These are phyloP conservation scores for Sorex maritimensis DNA, from an alignment of 2,797 vertebrate genomes.

Conservation along the genomic window DNA sequence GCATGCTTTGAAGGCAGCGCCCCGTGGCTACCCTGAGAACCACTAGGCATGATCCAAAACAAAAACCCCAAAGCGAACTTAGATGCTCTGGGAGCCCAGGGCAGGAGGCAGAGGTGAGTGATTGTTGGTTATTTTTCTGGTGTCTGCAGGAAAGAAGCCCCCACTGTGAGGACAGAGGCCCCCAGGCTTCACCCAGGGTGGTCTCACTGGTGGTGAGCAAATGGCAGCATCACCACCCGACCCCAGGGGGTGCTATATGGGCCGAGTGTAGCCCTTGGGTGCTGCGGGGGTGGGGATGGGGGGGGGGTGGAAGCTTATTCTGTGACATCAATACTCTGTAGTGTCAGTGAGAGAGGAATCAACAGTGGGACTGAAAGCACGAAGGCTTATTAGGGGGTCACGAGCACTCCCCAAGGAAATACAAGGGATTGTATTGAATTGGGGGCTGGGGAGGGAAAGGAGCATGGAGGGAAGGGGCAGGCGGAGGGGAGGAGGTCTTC, in stretches of 20 bases:
- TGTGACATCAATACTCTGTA: neutral
- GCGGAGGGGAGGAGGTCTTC: too few species aligned
- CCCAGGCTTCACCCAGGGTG: neutral
- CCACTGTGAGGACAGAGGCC: neutral
- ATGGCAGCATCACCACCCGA: too few species aligned
- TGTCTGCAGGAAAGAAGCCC: neutral
- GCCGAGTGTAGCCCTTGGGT: too few species aligned
- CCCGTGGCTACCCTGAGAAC: too few species aligned
- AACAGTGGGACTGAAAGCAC: neutral
- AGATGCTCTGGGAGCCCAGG: neutral
- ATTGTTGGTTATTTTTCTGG: neutral
- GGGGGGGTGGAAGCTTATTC: too few species aligned
- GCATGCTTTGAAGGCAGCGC: too few species aligned
- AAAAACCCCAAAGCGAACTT: neutral
- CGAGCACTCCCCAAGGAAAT: neutral
- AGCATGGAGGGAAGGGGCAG: neutral
- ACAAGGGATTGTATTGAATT: neutral
- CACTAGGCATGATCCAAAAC: too few species aligned
- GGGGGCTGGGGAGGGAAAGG: neutral
- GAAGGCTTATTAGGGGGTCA: neutral
- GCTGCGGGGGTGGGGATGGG: too few species aligned
- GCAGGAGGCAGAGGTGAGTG: neutral
- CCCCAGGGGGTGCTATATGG: too few species aligned
- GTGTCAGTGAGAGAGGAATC: conserved; percentile 6
- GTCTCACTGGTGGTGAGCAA: too few species aligned